Conservation (phyloP, 2,113 vertebrate genomes). For the Actenoides hombroni region DNA sequence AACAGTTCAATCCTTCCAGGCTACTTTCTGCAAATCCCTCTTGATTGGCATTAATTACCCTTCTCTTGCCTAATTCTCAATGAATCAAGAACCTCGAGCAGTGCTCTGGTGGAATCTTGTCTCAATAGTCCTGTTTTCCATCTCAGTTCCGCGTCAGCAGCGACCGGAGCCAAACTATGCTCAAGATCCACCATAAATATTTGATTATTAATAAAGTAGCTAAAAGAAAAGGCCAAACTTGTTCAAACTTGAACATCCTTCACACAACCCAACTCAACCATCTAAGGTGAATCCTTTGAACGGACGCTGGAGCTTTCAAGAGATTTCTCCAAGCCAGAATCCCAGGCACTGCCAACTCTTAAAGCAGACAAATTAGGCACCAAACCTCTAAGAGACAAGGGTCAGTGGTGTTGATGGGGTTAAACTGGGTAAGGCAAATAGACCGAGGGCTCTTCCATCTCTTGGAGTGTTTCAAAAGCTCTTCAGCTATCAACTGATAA, state of each 20-base stretch:
- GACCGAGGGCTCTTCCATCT: neutral
- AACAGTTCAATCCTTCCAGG: too few species aligned
- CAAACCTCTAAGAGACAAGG: neutral
- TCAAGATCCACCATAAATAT: too few species aligned
- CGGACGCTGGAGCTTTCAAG: neutral
- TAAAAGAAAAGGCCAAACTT: too few species aligned
- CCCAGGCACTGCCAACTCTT: fast-evolving
- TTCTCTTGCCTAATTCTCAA: too few species aligned
- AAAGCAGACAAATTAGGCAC: neutral
- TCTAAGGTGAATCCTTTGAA: neutral
- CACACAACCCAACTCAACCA: neutral
- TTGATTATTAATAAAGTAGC: too few species aligned
- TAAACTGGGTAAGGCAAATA: neutral
- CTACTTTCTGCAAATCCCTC: too few species aligned
- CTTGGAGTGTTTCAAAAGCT: neutral
- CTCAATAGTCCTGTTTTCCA: too few species aligned
- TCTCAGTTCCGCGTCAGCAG: too few species aligned
- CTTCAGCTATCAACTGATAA: neutral
- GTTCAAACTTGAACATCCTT: neutral
- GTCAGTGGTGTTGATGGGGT: neutral
- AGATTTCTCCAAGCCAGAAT: neutral
- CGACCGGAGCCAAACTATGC: too few species aligned
- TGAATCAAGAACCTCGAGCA: too few species aligned
- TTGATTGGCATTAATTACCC: too few species aligned
- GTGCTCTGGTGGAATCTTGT: too few species aligned